Evolutionary conservation across 2,888 invertebrate genomes (phyloP).

Genomic region (Bombylius major): DNA sequence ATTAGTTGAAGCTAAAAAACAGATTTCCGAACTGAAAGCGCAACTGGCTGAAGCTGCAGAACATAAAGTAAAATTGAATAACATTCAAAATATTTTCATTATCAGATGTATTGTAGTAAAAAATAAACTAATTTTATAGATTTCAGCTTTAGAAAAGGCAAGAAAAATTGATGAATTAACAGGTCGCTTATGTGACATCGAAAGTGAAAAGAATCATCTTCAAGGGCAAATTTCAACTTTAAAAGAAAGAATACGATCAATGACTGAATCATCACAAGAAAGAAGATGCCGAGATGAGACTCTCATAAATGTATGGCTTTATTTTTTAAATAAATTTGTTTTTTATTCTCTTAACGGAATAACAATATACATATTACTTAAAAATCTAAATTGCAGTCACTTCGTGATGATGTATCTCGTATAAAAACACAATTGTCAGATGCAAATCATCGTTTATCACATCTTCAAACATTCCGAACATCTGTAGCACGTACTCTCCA

Average conservation of each 20-base stretch:
- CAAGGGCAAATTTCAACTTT: constrained; percentile 26
- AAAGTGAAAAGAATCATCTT: constrained; percentile 55
- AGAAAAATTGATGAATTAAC: constrained; percentile 75
- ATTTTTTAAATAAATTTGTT: neutral
- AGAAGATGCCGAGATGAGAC: constrained; percentile 34
- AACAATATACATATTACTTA: constrained; percentile 32
- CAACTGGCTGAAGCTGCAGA: constrained; percentile 77
- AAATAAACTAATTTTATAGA: constrained; percentile 38
- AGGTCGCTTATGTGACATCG: constrained; percentile 67
- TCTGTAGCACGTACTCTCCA: constrained; percentile 62
- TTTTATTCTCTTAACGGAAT: constrained; percentile 35
- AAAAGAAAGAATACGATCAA: constrained; percentile 30
- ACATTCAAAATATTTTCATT: neutral
- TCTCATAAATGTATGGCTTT: constrained; percentile 27
- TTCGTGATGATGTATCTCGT: constrained; percentile 63
- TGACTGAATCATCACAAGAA: constrained; percentile 32
- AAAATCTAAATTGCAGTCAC: constrained; percentile 33
- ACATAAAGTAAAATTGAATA: constrained; percentile 50
- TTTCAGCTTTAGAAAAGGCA: constrained; percentile 68
- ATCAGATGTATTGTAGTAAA: neutral
- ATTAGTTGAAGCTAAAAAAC: constrained; percentile 66
- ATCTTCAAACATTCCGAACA: constrained; percentile 62
- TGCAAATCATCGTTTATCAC: constrained; percentile 61
- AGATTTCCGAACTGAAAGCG: constrained; percentile 70
- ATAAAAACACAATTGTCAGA: constrained; percentile 63